These are phyloP conservation scores for Caenorhabditis becei DNA, from an alignment of 2,888 invertebrate species.

Conservation along the genomic window DNA sequence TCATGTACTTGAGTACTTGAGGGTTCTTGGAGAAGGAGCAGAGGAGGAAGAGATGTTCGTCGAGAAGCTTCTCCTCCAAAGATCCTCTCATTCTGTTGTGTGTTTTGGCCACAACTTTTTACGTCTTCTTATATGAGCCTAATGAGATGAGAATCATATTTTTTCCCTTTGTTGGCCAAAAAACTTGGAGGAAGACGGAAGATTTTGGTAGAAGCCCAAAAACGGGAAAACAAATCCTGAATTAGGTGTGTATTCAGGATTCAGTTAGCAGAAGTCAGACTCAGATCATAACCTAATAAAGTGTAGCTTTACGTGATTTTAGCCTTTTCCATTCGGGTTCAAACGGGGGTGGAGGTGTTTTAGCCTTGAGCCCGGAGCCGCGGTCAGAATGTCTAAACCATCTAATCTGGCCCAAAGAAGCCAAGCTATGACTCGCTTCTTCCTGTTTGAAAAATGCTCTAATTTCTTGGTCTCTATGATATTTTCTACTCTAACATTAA, in stretches of 20 bases:
- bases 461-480: background rate
- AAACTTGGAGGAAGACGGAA: slow-evolving; percentile 5
- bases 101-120: background rate
- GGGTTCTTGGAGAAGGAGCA: background rate
- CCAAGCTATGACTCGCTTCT: background rate
- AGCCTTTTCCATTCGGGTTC: background rate
- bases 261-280: background rate
- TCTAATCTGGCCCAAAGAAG: background rate
- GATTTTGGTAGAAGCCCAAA: background rate
- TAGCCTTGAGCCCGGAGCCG: background rate
- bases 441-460: no score
- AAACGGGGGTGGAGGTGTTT: background rate
- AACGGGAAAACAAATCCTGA: background rate
- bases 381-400: background rate
- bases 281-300: slow-evolving; percentile 1
- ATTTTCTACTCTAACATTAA: background rate
- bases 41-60: background rate
- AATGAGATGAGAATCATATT: slow-evolving; percentile 4
- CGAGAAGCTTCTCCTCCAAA: background rate
- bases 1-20: background rate
- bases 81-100: background rate
- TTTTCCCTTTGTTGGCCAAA: background rate
- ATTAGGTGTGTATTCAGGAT: background rate
- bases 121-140: background rate
- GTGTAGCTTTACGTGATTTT: background rate